phyloP scores from a whole-genome alignment of 2,113 vertebrate species.

The Phrynosoma blainvillii region DNA sequence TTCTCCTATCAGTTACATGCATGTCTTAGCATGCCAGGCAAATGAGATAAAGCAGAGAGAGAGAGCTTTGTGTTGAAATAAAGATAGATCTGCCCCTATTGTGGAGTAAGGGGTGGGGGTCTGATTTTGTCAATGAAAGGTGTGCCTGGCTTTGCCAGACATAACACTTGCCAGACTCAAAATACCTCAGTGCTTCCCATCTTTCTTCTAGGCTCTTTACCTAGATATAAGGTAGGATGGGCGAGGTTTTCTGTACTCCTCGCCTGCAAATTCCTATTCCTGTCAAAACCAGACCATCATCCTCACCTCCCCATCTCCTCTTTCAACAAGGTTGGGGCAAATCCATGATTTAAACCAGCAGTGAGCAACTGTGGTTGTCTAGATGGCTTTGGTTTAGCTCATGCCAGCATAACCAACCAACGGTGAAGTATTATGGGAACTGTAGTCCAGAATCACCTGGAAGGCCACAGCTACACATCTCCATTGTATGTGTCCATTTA shows the following conservation, averaged over 20 bases:
- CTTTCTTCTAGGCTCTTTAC: neutral
- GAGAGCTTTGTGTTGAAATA: neutral
- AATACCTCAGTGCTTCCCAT: neutral
- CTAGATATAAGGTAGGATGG: neutral
- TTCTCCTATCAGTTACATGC: neutral
- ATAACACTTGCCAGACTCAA: no score
- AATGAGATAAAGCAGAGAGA: neutral
- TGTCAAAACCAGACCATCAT: neutral
- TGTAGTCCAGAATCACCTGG: no score
- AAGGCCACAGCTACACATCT: neutral
- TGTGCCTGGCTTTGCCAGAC: neutral
- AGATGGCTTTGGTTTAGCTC: no score
- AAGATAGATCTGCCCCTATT: neutral
- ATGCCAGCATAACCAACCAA: no score
- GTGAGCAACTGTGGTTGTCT: no score
- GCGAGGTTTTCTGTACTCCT: no score
- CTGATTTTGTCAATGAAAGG: neutral
- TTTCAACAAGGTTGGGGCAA: neutral
- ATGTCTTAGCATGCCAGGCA: neutral
- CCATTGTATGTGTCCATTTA: no score
- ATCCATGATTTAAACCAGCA: neutral
- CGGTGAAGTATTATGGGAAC: no score
- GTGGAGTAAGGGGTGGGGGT: neutral
- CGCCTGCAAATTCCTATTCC: no score
- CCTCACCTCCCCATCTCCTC: neutral